These are phyloP conservation scores for Apamea crenata DNA, from an alignment of 2,888 invertebrate species.

Conservation along the genomic window DNA sequence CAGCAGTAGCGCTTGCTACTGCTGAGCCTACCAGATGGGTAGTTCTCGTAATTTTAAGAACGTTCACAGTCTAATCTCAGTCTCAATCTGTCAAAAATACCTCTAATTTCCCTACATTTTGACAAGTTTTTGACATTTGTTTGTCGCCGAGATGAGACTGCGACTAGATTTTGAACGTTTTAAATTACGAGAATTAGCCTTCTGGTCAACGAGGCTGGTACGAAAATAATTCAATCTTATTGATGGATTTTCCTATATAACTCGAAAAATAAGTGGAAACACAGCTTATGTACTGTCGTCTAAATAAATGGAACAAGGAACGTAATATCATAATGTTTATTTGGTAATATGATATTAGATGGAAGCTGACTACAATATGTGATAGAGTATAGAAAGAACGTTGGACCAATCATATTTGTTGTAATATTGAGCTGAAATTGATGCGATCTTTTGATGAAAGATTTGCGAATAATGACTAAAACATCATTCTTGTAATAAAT, in stretches of 20 bases:
- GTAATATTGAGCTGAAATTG: constrained; percentile 12
- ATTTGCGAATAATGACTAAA: not conserved
- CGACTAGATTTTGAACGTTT: no score
- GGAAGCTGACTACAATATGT: constrained; percentile 28
- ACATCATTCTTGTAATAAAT: not conserved
- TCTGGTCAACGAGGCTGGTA: no score
- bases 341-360: constrained; percentile 42
- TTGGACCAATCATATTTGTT: constrained; percentile 30
- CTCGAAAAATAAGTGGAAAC: not conserved
- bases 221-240: constrained; percentile 25
- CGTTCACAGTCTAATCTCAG: no score
- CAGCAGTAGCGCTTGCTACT: no score
- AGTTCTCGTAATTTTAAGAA: no score
- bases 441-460: not conserved
- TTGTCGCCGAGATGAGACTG: no score
- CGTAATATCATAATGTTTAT: constrained; percentile 29
- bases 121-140: no score
- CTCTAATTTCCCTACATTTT: no score
- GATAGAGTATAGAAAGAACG: constrained; percentile 28
- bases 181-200: no score
- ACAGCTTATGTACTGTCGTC: constrained; percentile 10
- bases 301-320: constrained; percentile 6
- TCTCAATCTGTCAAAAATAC: no score
- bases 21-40: no score
- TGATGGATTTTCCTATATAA: constrained; percentile 15